Percentiles rank a stretch among this genome's conserved stretches.
phyloP scores from a whole-genome alignment of 2,113 vertebrate species.

The Macrotus californicus region DNA sequence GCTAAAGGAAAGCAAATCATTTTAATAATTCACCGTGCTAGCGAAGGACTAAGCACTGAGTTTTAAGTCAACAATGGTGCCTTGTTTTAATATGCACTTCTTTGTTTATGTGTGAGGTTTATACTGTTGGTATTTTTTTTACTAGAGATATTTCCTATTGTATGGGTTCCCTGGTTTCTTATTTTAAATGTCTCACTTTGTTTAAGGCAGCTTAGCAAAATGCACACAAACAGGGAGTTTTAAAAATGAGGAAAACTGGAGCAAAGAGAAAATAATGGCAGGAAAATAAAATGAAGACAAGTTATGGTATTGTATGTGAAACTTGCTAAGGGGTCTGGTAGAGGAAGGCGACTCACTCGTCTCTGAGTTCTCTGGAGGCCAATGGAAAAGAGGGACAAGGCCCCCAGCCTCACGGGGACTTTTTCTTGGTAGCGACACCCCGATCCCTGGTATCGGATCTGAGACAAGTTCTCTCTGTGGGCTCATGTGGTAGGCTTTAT shows the following conservation, averaged over 20 bases:
- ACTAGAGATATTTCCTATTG: background rate
- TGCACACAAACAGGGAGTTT: background rate
- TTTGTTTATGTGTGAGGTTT: background rate
- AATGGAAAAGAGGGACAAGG: background rate
- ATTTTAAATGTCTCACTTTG: constrained; percentile 21
- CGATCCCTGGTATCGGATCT: background rate
- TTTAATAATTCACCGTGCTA: background rate
- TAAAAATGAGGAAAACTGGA: background rate
- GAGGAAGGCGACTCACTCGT: background rate
- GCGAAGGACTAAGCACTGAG: background rate
- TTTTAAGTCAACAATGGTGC: background rate
- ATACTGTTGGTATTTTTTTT: background rate
- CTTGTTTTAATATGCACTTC: background rate
- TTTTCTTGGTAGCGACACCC: background rate
- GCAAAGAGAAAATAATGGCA: background rate
- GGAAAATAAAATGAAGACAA: background rate
- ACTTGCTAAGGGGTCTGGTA: background rate
- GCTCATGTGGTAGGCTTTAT: background rate
- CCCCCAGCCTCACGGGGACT: background rate
- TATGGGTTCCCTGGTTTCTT: background rate
- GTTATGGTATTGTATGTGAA: background rate
- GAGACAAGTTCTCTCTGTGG: background rate
- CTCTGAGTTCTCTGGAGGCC: background rate
- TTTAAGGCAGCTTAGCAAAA: background rate
- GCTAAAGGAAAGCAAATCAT: background rate